Evolutionary conservation across 2,888 invertebrate genomes (phyloP), one percentile per base, ranked within the genome.

Genomic region (Lasioglossum zephyrum): DNA sequence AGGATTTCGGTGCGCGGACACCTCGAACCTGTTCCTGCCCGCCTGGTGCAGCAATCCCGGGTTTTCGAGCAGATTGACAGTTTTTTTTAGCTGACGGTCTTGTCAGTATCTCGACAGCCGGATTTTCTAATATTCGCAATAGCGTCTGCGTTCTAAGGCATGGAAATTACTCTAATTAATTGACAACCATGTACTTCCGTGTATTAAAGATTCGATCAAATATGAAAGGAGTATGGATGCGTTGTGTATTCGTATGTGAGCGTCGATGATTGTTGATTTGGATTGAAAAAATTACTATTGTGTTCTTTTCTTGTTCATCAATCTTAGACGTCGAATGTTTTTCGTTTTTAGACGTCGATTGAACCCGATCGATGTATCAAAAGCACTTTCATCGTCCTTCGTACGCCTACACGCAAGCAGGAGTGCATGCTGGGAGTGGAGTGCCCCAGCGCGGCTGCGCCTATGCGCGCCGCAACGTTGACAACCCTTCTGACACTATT

Each of bases 41-140:
- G 88, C 94, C 94, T 92, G 93, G 77, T 94, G 93, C 89, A 81
- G 78, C 85, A 92, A 92, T 92, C 93, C 93, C 93, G 92, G 93
- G 93, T 92, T 94, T 94, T 94, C 94, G 94, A 93, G 92, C 91
- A 92, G 93, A 94, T 93, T 91, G 89, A 87, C 91, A 92, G 91
- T 93, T 94, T 94, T 94, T 94, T 39, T 91, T 93, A 84, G 81
- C 89, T 87, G 89, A 82, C 86, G 86, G 86, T 87, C 85, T 88
- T 91, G 85, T 84, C 91, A 89, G 76, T 78, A 86, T 88, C 78
- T 81, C 86, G 81, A 73, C 88, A 90, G 85, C 83, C 85, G 73
- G 47, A 63, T 73, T 57, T 79, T 70, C 22, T 44, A 75, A 77
- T 78, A 75, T n/a, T 47, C 78, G 69, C 69, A 18, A 31, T 18